Evolutionary conservation across 2,797 vertebrate genomes (phyloP).

Genomic region (Astyanax mexicanus): DNA sequence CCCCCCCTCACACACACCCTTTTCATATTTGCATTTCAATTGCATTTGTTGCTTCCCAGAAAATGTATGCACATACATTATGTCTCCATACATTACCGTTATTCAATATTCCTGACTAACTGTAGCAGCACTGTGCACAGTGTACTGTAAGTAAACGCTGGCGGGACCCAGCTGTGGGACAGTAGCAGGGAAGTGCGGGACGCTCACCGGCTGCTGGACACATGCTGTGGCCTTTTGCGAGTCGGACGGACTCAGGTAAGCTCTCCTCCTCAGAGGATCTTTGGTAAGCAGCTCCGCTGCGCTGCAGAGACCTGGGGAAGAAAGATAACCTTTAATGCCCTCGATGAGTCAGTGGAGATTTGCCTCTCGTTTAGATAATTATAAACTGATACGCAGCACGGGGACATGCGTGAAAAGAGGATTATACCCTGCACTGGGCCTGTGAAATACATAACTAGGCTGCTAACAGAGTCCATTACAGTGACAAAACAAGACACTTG

Average conservation of each 20-base stretch:
- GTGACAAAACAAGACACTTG: neutral
- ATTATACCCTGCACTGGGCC: slow-evolving; percentile 8
- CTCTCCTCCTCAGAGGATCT: slow-evolving; percentile 38
- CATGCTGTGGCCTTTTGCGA: neutral
- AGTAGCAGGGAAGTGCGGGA: neutral
- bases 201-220: slow-evolving; percentile 40
- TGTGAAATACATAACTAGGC: neutral
- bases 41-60: slow-evolving; percentile 20
- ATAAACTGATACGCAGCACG: slow-evolving; percentile 18
- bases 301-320: slow-evolving; percentile 27
- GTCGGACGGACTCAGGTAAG: slow-evolving; percentile 24
- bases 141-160: slow-evolving; percentile 1
- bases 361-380: slow-evolving; percentile 8
- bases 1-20: too few species aligned
- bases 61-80: slow-evolving; percentile 45
- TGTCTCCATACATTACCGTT: slow-evolving; percentile 8
- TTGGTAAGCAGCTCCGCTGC: slow-evolving; percentile 28
- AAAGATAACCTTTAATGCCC: slow-evolving; percentile 26
- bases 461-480: neutral
- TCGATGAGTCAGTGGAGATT: slow-evolving; percentile 13
- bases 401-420: slow-evolving; percentile 1
- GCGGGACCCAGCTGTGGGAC: neutral
- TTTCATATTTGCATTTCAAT: slow-evolving; percentile 44
- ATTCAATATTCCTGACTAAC: slow-evolving; percentile 1
- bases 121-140: neutral